A percentile compares a stretch with the other conserved stretches of the same genome.
Conservation (phyloP, 2,888 invertebrate genomes). For the Beris chalybata region DNA sequence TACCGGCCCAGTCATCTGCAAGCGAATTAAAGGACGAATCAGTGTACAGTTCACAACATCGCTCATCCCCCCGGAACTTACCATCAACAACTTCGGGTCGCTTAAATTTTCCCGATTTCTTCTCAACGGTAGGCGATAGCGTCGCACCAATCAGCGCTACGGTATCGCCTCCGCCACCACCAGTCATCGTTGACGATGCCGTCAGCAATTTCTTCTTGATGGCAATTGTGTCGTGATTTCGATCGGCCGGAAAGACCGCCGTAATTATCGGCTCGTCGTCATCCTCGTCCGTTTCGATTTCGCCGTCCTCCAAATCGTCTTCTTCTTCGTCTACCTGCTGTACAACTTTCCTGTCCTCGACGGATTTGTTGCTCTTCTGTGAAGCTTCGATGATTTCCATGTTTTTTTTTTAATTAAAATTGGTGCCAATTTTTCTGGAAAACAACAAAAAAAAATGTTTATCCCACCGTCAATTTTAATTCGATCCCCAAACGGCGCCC, state of each 20-base stretch:
- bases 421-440: no score
- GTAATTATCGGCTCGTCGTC: constrained; percentile 47
- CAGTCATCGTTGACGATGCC: not conserved
- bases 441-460: no score
- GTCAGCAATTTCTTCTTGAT: constrained; percentile 37
- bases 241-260: constrained; percentile 40
- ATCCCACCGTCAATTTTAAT: no score
- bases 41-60: not conserved
- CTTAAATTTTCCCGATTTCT: constrained; percentile 18
- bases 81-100: constrained; percentile 41
- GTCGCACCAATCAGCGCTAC: not conserved
- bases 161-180: not conserved
- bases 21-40: not conserved
- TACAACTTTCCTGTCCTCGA: no score
- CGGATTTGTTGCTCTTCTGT: no score
- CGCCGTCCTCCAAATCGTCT: constrained; percentile 83
- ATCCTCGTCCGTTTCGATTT: constrained; percentile 71
- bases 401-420: no score
- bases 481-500: no score
- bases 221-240: not conserved
- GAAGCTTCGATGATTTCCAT: no score
- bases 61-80: constrained; percentile 48
- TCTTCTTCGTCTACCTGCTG: constrained; percentile 41
- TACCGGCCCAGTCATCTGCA: constrained; percentile 75
- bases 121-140: not conserved